phyloP scores from a whole-genome alignment of 2,888 invertebrate genomes.

The Rhagonycha lutea region DNA sequence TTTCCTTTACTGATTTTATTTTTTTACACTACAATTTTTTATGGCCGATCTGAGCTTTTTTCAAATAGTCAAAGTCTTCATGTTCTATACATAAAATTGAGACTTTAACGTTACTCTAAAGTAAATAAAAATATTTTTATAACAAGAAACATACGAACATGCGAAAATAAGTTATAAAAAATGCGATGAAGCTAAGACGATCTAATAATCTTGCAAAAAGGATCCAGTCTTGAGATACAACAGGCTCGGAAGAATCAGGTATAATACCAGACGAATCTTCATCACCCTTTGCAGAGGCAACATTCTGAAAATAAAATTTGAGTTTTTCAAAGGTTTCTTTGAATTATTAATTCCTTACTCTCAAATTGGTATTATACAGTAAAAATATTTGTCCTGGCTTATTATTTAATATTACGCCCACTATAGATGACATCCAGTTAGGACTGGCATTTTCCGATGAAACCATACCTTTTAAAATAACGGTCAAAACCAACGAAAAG shows the following conservation, averaged over 20 bases:
- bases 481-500: constrained; percentile 45
- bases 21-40: neutral
- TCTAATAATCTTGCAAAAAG: constrained; percentile 50
- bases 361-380: constrained; percentile 32
- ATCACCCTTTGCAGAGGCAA: constrained; percentile 44
- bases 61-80: neutral
- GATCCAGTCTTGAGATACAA: constrained; percentile 43
- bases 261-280: constrained; percentile 45
- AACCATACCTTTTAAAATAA: constrained; percentile 43
- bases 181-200: constrained; percentile 43
- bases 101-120: neutral
- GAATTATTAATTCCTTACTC: constrained; percentile 23
- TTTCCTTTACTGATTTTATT: neutral
- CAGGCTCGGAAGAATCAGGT: constrained; percentile 19
- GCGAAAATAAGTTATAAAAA: constrained; percentile 42
- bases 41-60: neutral
- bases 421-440: constrained; percentile 40
- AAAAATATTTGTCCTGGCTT: constrained; percentile 33
- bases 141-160: constrained; percentile 44
- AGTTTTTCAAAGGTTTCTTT: neutral
- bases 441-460: constrained; percentile 35
- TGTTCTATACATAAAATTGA: neutral
- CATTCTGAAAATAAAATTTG: constrained; percentile 35
- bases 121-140: constrained; percentile 24
- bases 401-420: constrained; percentile 27